Evolutionary conservation across 2,113 vertebrate species (phyloP).

Genomic region (Lepisosteus oculatus): DNA sequence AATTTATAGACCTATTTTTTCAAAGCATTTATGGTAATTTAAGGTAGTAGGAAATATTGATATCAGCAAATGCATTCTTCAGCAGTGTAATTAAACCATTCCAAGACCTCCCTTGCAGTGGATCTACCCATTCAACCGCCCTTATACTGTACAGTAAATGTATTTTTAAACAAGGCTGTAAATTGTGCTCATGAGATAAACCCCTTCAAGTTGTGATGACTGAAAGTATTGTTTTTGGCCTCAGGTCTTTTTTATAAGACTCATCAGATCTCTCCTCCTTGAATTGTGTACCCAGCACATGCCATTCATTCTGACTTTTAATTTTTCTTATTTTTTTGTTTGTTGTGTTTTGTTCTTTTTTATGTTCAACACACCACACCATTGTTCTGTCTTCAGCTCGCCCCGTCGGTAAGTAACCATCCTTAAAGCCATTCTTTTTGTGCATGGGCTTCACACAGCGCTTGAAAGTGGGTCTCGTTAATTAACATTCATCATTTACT

Average conservation of each 20-base stretch:
- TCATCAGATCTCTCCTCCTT: slow-evolving; percentile 47
- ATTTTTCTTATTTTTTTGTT: slow-evolving; percentile 58
- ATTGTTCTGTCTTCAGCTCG: slow-evolving; percentile 97
- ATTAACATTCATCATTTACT: slow-evolving; percentile 49
- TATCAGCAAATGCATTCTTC: no score
- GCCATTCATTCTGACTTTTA: slow-evolving; percentile 92
- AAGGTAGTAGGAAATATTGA: no score
- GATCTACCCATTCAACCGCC: no score
- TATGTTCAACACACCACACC: slow-evolving; percentile 86
- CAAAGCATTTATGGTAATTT: no score
- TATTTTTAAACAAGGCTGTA: no score
- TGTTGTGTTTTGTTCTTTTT: slow-evolving; percentile 69
- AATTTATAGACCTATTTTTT: no score
- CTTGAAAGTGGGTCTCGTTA: slow-evolving; percentile 53
- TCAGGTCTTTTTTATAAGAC: neutral
- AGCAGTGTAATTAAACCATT: no score
- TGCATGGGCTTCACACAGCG: slow-evolving; percentile 77
- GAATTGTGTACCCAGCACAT: slow-evolving; percentile 68
- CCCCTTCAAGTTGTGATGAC: neutral
- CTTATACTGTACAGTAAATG: no score
- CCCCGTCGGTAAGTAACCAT: slow-evolving; percentile 98
- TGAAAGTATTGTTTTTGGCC: neutral
- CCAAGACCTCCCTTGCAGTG: no score
- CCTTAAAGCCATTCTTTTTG: slow-evolving; percentile 77
- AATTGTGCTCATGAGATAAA: neutral